phyloP scores from a whole-genome alignment of 2,888 invertebrate species.

The Ichneumoninae sp. region DNA sequence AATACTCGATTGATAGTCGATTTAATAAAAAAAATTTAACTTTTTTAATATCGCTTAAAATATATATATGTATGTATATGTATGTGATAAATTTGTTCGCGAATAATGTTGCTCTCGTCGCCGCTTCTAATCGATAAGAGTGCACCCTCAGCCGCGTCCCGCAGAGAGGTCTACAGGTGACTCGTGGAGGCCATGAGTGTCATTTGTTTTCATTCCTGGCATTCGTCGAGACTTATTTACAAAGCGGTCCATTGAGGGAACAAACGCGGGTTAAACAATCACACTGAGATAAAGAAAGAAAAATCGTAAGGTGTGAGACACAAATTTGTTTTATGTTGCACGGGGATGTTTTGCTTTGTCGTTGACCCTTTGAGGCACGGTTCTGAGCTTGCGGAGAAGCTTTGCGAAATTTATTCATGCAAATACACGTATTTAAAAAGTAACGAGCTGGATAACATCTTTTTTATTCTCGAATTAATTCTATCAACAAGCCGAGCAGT shows the following conservation, averaged over 20 bases:
- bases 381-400: background rate
- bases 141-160: slow-evolving; percentile 55
- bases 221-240: slow-evolving; percentile 10
- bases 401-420: background rate
- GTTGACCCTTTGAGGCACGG: background rate
- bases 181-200: slow-evolving; percentile 50
- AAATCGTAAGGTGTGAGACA: slow-evolving; percentile 32
- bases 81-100: slow-evolving; percentile 14
- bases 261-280: slow-evolving; percentile 2
- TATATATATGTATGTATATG: background rate
- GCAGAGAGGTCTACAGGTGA: slow-evolving; percentile 66
- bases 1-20: background rate
- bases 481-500: too few relatives aligned
- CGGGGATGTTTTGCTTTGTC: background rate
- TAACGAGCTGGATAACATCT: background rate
- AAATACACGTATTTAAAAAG: background rate
- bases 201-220: slow-evolving; percentile 49
- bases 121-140: slow-evolving; percentile 63
- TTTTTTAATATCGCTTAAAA: background rate
- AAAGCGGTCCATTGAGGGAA: slow-evolving; percentile 24
- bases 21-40: background rate
- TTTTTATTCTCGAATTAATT: too few relatives aligned
- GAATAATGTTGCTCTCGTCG: slow-evolving; percentile 48
- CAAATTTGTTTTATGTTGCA: background rate
- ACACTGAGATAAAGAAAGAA: background rate